phyloP scores from a whole-genome alignment of 2,888 invertebrate genomes.

The Acleris literana region DNA sequence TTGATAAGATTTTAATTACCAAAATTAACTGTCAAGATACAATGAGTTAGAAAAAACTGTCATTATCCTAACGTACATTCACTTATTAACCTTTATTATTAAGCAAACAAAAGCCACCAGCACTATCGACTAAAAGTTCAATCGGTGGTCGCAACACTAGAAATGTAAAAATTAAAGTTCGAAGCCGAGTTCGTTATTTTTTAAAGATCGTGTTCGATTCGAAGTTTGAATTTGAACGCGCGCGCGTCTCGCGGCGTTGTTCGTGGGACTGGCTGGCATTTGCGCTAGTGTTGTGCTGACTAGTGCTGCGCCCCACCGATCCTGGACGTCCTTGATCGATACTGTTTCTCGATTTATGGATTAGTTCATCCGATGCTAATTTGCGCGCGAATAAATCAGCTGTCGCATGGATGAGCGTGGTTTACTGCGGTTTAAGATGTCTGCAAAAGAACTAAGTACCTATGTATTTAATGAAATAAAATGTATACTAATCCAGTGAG shows the following conservation, averaged over 20 bases:
- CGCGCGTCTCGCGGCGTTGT: conserved; percentile 37
- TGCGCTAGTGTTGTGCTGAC: conserved; percentile 32
- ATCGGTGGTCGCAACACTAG: conserved; percentile 35
- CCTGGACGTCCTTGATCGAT: conserved; percentile 44
- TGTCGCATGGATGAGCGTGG: not conserved
- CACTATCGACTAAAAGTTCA: conserved; percentile 33
- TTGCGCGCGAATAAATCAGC: conserved; percentile 23
- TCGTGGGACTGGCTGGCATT: conserved; percentile 45
- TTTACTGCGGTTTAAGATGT: conserved; percentile 8
- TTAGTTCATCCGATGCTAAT: conserved; percentile 24
- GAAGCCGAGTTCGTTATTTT: conserved; percentile 28
- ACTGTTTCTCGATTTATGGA: conserved; percentile 38
- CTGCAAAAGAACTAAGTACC: not conserved
- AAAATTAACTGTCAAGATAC: conserved; percentile 25
- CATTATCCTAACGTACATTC: conserved; percentile 20
- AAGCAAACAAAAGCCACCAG: not conserved
- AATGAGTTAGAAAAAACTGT: conserved; percentile 33
- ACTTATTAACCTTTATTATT: conserved; percentile 6
- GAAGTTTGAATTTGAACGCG: conserved; percentile 35
- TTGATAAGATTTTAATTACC: conserved; percentile 30
- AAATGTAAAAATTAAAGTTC: conserved; percentile 35
- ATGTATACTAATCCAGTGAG: too few species aligned
- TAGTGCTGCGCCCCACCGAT: conserved; percentile 40
- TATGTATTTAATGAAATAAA: too few species aligned
- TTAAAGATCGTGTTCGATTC: conserved; percentile 32